Evolutionary conservation across 2,888 invertebrate genomes (phyloP).

Genomic region (Gnatocerus cornutus): DNA sequence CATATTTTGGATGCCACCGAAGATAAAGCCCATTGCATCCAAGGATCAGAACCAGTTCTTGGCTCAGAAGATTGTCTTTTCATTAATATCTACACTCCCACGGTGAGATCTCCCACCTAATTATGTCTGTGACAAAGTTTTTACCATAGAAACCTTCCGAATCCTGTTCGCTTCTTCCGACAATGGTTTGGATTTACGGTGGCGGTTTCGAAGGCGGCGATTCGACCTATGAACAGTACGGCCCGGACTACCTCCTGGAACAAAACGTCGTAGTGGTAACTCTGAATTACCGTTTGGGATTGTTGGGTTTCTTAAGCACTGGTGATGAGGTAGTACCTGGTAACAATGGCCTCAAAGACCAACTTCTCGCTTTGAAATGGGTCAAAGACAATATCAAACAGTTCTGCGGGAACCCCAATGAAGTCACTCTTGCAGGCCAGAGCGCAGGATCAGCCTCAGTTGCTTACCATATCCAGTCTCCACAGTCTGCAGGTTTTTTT

Average conservation of each 20-base stretch:
- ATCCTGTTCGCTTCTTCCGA: constrained; percentile 46
- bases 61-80: constrained; percentile 57
- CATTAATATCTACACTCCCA: constrained; percentile 56
- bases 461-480: constrained; percentile 54
- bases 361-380: constrained; percentile 58
- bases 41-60: constrained; percentile 14
- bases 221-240: constrained; percentile 49
- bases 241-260: constrained; percentile 56
- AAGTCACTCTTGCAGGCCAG: constrained; percentile 57
- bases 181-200: constrained; percentile 58
- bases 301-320: constrained; percentile 57
- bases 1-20: constrained; percentile 51
- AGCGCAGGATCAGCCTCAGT: constrained; percentile 58
- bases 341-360: constrained; percentile 59
- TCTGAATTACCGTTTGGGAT: constrained; percentile 57
- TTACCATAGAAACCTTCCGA: constrained; percentile 7
- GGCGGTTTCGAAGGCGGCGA: constrained; percentile 55
- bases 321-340: constrained; percentile 55
- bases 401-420: constrained; percentile 58
- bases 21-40: neutral
- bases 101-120: constrained; percentile 41
- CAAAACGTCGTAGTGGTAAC: constrained; percentile 54
- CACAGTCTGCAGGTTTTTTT: constrained; percentile 50
- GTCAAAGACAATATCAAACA: constrained; percentile 54
- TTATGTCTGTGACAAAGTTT: neutral